Evolutionary conservation across 2,888 invertebrate species (phyloP).

Genomic region (Eulithis prunata): DNA sequence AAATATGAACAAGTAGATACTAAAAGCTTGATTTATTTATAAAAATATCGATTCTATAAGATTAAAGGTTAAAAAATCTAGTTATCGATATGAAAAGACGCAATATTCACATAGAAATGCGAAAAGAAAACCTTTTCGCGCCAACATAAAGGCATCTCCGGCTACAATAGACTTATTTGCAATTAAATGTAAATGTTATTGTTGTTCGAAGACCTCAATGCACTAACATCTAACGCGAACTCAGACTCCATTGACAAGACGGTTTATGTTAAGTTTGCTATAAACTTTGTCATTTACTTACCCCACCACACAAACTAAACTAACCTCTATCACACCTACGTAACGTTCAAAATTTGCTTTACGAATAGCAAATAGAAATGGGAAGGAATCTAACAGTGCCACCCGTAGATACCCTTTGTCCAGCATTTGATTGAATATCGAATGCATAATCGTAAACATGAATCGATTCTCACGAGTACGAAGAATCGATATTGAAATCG

Average conservation of each 20-base stretch:
- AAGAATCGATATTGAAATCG: constrained; percentile 69
- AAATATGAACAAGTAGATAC: too few species aligned
- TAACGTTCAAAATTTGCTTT: constrained; percentile 32
- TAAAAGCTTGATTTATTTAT: too few species aligned
- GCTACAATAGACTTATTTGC: constrained; percentile 53
- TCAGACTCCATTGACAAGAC: constrained; percentile 55
- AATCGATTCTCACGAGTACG: constrained; percentile 68
- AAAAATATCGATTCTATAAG: not conserved
- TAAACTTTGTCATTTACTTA: constrained; percentile 44
- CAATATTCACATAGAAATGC: constrained; percentile 33
- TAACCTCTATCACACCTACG: constrained; percentile 13
- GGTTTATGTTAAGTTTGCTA: constrained; percentile 58
- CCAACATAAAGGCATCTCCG: constrained; percentile 32
- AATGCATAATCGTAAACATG: constrained; percentile 74
- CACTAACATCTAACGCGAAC: constrained; percentile 53
- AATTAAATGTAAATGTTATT: constrained; percentile 58
- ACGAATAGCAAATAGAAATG: constrained; percentile 30
- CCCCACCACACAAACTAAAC: constrained; percentile 12
- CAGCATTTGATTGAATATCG: constrained; percentile 72
- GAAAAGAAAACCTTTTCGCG: constrained; percentile 35
- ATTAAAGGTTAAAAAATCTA: constrained; percentile 28
- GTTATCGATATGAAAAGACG: constrained; percentile 23
- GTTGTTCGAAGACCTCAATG: constrained; percentile 48
- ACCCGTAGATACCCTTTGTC: constrained; percentile 64
- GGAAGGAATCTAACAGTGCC: constrained; percentile 48